A percentile compares a stretch with the other conserved stretches of the same genome.
phyloP scores from a whole-genome alignment of 2,797 vertebrate genomes.

The Pitangus sulphuratus region DNA sequence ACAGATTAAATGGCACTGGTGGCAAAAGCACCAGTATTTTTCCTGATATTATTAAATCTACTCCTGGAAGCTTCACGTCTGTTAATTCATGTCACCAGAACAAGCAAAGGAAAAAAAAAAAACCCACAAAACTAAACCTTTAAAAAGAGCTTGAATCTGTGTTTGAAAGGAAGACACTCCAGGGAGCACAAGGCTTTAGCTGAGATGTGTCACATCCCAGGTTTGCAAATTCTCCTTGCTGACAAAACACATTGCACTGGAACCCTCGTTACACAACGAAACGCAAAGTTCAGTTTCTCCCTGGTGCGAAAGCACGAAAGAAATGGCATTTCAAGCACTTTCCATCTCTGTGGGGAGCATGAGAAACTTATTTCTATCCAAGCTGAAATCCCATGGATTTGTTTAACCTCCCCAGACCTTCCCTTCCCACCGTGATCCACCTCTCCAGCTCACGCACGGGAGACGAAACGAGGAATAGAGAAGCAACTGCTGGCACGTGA shows the following conservation, averaged over 20 bases:
- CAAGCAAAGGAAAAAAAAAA: not conserved
- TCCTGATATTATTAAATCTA: not conserved
- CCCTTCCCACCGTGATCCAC: not conserved
- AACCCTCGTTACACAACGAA: not conserved
- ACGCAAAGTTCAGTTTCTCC: not conserved
- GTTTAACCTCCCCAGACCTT: not conserved
- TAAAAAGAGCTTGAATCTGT: not conserved
- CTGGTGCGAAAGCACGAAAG: not conserved
- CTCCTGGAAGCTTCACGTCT: not conserved
- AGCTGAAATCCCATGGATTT: not conserved
- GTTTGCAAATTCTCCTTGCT: not conserved
- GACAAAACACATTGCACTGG: not conserved
- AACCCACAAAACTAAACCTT: not conserved
- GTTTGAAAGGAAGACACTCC: not conserved
- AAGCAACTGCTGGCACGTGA: not conserved
- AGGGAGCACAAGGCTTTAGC: not conserved
- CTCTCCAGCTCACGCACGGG: not conserved
- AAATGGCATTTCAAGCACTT: conserved; percentile 22
- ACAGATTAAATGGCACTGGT: not conserved
- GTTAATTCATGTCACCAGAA: not conserved
- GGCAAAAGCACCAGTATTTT: not conserved
- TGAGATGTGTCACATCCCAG: not conserved
- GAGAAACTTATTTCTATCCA: not conserved
- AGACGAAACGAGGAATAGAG: rapidly evolving
- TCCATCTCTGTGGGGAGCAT: not conserved